Conservation (phyloP, 2,888 invertebrate species). For the Buathra laborator region DNA sequence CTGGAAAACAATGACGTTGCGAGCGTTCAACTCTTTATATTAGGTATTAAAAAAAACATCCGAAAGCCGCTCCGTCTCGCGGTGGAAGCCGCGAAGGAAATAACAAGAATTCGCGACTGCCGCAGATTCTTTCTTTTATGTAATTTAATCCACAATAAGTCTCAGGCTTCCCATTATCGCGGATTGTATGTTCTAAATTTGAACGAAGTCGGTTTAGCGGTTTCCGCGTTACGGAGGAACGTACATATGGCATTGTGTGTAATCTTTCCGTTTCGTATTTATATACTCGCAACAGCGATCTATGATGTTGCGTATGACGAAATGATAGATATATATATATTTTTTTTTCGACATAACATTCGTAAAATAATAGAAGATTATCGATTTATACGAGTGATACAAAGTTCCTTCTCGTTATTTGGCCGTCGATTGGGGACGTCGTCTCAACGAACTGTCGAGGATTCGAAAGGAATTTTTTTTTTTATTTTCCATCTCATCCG, state of each 20-base stretch:
- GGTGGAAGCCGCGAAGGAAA: background rate
- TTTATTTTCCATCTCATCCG: conserved; percentile 2
- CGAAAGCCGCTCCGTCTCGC: background rate
- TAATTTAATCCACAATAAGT: background rate
- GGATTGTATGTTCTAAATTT: background rate
- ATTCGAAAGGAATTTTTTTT: background rate
- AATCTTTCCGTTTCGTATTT: background rate
- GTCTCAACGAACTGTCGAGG: background rate
- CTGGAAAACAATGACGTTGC: background rate
- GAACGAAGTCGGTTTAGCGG: conserved; percentile 6
- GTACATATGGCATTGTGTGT: background rate
- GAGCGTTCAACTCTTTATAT: background rate
- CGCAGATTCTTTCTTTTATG: background rate
- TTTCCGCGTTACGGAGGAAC: conserved; percentile 3
- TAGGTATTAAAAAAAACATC: background rate
- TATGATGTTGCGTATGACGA: too few species aligned
- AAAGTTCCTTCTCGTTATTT: background rate
- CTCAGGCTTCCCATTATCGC: background rate
- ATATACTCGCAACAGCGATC: background rate
- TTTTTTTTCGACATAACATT: too few species aligned
- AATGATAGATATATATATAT: background rate
- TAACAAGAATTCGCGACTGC: background rate
- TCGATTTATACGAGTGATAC: too few species aligned
- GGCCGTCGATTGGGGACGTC: background rate
- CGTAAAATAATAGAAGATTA: too few species aligned